Base-by-base conservation (phyloP, 2,113 vertebrate genomes). In the Acinonyx jubatus region DNA sequence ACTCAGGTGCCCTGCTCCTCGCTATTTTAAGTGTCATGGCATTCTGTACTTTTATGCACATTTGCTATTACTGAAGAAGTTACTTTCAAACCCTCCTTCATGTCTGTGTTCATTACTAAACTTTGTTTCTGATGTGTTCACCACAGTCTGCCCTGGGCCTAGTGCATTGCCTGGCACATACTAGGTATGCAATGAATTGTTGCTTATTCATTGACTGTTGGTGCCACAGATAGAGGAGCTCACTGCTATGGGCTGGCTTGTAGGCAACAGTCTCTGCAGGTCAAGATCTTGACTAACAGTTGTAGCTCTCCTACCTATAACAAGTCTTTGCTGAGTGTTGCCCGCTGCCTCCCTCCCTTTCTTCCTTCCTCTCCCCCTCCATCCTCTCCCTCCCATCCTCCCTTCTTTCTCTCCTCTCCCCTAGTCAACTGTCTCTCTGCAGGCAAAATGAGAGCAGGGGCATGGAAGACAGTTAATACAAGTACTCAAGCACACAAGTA, bases 11-110 rank as follows among this genome's bases (percentile, higher is more conserved):
- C 21, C n/a, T 45, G 45, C 10, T 33, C 65, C 29, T n/a, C 50
- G 7, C 23, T 1, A 1, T 15, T 66, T 0, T 7, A 48, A 66
- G 15, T 2, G 7, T 38, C 5, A 15, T 0, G 41, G 48, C 4
- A 16, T 5, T 27, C 33, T 63, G 18, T 38, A 3, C 29, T 73
- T 41, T 27, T 68, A 79, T 41, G 33, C n/a, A 61, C 57, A 16
- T 33, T 57, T 85, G 38, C 57, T 65, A 8, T 48, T 11, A 66
- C 38, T 66, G 33, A 12, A 94, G 27, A 13, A 27, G 21, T 23
- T 55, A 38, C 13, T 55, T 92, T 76, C n/a, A 68, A 61, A n/a
- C 7, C 55, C 19, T 31, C 55, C 48, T 86, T 48, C 8, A 38
- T 18, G 71, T 69, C 65, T 13, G 3, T 23, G 29, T 38, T 73